These are phyloP conservation scores for Melipona bicolor DNA, from an alignment of 2,888 invertebrate genomes.

Conservation along the genomic window DNA sequence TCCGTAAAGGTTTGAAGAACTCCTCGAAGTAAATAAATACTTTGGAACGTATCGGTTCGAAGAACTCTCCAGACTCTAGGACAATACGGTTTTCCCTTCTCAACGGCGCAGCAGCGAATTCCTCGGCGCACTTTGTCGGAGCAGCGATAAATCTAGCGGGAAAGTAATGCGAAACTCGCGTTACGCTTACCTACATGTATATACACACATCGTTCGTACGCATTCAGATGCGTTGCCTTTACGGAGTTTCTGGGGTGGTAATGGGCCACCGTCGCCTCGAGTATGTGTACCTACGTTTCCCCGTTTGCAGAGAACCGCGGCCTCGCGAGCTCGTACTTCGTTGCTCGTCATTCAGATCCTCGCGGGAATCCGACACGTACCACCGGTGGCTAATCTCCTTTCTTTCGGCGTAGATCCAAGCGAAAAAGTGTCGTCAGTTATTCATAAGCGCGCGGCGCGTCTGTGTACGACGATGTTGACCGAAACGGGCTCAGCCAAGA, in stretches of 20 bases:
- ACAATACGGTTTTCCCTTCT: neutral
- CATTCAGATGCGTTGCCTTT: slow-evolving; percentile 77
- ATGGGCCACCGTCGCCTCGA: slow-evolving; percentile 70
- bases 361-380: slow-evolving; percentile 17
- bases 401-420: slow-evolving; percentile 4
- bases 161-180: slow-evolving; percentile 75
- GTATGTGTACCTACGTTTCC: slow-evolving; percentile 75
- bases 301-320: slow-evolving; percentile 41
- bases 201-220: slow-evolving; percentile 37
- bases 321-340: slow-evolving; percentile 32
- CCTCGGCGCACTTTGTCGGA: slow-evolving; percentile 35
- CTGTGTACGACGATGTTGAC: slow-evolving; percentile 56
- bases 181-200: slow-evolving; percentile 54
- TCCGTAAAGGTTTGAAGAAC: neutral
- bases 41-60: neutral
- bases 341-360: slow-evolving; percentile 37
- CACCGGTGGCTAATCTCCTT: slow-evolving; percentile 28
- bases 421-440: slow-evolving; percentile 56
- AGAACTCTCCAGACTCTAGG: neutral
- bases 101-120: slow-evolving; percentile 1
- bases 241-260: slow-evolving; percentile 74
- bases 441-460: slow-evolving; percentile 61
- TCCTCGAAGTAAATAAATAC: neutral
- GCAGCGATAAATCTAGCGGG: slow-evolving; percentile 77
- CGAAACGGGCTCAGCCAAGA: slow-evolving; percentile 48